phyloP scores from a whole-genome alignment of 2,113 vertebrate genomes.

The Myiopsitta monachus region DNA sequence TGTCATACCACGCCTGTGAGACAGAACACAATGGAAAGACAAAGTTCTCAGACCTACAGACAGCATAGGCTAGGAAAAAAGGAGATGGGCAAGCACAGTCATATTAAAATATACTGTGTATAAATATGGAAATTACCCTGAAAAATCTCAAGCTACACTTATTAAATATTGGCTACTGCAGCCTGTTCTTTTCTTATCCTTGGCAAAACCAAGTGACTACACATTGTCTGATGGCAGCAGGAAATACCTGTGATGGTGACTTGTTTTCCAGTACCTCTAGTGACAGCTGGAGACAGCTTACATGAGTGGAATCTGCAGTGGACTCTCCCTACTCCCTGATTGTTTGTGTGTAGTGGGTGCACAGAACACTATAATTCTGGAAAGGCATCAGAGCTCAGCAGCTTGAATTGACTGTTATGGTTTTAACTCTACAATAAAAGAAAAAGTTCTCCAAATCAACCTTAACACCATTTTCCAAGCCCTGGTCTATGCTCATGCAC shows the following conservation, averaged over 20 bases:
- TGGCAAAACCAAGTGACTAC: background rate
- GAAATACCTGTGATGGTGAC: background rate
- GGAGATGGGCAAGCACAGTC: background rate
- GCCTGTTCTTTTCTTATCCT: background rate
- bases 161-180: background rate
- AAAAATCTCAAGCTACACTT: conserved; percentile 2
- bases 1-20: background rate
- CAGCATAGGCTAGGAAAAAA: background rate
- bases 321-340: background rate
- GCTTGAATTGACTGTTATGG: background rate
- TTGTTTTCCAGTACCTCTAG: background rate
- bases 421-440: background rate
- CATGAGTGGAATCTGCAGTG: background rate
- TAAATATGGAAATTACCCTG: background rate
- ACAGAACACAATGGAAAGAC: background rate
- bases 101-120: background rate
- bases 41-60: conserved; percentile 6
- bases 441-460: background rate
- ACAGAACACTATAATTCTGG: background rate
- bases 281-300: conserved; percentile 6
- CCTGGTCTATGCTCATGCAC: background rate
- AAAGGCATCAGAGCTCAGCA: background rate
- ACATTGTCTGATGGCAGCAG: background rate
- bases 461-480: background rate
- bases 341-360: background rate